These are phyloP conservation scores for Serinus canaria DNA, from an alignment of 2,113 vertebrate genomes.

Conservation along the genomic window DNA sequence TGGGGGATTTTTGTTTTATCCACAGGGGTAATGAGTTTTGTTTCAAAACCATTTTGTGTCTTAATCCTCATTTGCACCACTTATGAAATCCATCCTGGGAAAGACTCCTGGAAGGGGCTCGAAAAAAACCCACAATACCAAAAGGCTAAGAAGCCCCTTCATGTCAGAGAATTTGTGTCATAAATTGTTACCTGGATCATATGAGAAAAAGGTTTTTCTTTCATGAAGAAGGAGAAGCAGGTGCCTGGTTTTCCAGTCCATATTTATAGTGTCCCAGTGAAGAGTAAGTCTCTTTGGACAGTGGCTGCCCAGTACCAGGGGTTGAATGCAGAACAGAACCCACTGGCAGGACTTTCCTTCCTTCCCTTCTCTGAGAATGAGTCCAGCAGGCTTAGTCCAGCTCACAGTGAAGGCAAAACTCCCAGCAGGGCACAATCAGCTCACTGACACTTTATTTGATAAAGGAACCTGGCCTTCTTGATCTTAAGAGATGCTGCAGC, in stretches of 20 bases:
- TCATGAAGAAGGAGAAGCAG: slow-evolving; percentile 53
- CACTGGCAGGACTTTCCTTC: background rate
- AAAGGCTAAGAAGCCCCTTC: slow-evolving; percentile 13
- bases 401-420: background rate
- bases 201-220: slow-evolving; percentile 50
- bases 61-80: slow-evolving; percentile 20
- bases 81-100: background rate
- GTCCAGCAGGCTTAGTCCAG: background rate
- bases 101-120: slow-evolving; percentile 27
- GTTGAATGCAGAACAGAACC: slow-evolving; percentile 42
- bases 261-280: background rate
- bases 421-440: background rate
- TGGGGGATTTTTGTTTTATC: slow-evolving; percentile 12
- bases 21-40: slow-evolving; percentile 23
- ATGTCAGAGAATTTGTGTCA: background rate
- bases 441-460: background rate
- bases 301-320: slow-evolving; percentile 23
- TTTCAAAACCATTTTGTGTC: slow-evolving; percentile 22
- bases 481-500: background rate
- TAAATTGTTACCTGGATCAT: slow-evolving; percentile 15
- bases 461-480: background rate
- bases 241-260: slow-evolving; percentile 6
- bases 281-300: background rate
- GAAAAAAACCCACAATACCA: background rate
- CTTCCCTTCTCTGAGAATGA: background rate